phyloP scores from a whole-genome alignment of 2,113 vertebrate species.

The Rynchops niger region DNA sequence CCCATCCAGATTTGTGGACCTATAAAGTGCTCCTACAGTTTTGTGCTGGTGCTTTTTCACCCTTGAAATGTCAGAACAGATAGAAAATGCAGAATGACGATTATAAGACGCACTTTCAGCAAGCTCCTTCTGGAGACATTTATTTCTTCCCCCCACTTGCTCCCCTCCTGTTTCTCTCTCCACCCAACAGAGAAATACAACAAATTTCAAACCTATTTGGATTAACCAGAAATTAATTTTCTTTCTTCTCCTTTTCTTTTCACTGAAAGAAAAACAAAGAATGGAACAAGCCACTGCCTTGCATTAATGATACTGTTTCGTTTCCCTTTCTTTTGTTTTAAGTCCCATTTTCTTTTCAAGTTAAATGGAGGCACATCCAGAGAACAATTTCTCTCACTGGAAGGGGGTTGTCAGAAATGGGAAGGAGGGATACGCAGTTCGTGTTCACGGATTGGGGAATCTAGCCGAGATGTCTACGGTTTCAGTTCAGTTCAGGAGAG shows the following conservation, averaged over 20 bases:
- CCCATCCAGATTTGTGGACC: not conserved
- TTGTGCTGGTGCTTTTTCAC: not conserved
- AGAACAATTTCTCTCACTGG: not conserved
- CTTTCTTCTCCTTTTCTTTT: not conserved
- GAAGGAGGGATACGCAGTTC: not conserved
- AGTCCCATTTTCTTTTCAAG: not conserved
- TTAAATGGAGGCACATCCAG: not conserved
- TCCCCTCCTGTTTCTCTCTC: not conserved
- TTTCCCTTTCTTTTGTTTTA: not conserved
- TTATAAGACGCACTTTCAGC: not conserved
- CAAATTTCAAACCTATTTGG: not conserved
- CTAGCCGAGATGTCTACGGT: not conserved
- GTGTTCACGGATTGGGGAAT: not conserved
- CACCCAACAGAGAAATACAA: not conserved
- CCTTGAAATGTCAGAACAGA: not conserved
- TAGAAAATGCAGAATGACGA: not conserved
- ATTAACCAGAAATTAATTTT: not conserved
- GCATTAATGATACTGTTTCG: not conserved
- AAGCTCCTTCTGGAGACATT: not conserved
- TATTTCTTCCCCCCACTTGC: not conserved
- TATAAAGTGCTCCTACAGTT: not conserved
- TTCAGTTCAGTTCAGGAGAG: not conserved
- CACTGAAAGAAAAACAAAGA: not conserved
- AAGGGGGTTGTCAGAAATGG: not conserved
- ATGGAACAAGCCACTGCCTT: fast-evolving